phyloP scores from a whole-genome alignment of 2,113 vertebrate genomes.

The Aegypius monachus region DNA sequence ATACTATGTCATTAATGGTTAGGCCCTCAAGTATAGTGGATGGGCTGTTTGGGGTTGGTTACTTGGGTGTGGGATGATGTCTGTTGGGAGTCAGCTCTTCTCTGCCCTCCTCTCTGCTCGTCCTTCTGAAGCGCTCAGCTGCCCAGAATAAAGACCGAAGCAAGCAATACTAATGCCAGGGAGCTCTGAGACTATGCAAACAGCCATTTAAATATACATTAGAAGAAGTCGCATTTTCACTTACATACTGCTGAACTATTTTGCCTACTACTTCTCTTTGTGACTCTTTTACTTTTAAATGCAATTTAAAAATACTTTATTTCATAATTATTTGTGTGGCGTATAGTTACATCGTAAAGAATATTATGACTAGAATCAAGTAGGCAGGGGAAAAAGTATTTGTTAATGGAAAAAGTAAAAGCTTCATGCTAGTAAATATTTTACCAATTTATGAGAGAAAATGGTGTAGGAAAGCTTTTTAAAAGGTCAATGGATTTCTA shows the following conservation, averaged over 20 bases:
- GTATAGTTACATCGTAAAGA: not conserved
- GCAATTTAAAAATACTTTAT: not conserved
- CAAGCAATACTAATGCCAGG: not conserved
- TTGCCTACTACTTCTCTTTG: not conserved
- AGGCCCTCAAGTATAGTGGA: not conserved
- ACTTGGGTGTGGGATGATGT: not conserved
- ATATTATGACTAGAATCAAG: not conserved
- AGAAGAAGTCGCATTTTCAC: not conserved
- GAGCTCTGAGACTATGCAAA: not conserved
- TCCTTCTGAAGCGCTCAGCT: not conserved
- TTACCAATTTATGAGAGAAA: conserved; percentile 9
- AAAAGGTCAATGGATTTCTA: conserved; percentile 45
- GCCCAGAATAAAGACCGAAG: not conserved
- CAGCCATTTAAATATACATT: not conserved
- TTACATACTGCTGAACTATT: not conserved
- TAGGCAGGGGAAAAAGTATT: not conserved
- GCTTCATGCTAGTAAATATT: conserved; percentile 22
- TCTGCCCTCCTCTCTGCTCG: not conserved
- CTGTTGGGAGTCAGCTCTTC: not conserved
- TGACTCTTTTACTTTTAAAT: not conserved
- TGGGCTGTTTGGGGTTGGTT: not conserved
- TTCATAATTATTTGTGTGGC: not conserved
- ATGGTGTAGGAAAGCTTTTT: not conserved
- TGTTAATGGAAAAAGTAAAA: conserved; percentile 22
- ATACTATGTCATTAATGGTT: not conserved